Base-by-base conservation (phyloP, 2,113 vertebrate species). In the Channa argus region DNA sequence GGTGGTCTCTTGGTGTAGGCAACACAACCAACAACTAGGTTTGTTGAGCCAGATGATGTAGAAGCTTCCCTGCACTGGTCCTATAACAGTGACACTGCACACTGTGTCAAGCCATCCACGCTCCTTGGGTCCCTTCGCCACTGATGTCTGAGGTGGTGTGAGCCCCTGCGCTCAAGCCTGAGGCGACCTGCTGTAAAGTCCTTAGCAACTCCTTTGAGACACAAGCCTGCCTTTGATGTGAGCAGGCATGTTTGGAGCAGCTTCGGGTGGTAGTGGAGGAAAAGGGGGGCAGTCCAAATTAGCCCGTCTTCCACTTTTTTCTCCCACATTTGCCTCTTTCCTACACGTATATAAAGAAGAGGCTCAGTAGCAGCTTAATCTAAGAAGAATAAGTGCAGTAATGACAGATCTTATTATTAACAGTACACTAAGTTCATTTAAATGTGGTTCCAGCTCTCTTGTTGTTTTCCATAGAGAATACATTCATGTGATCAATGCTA, bases 121-220 rank as follows among this genome's bases (percentile, higher is more conserved):
- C 70, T 85, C 70, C 80, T 51, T 51, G 0, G 79, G 74, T 77
- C 73, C 87, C 85, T 86, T 83, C 63, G 79, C 71, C 66, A 43
- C 79, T 61, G 66, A 75, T 74, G 86, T 89, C 80, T 75, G 79
- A 79, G 88, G 84, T 82, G 80, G 82, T 71, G 78, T 41, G 51
- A 68, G 89, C 69, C 72, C 80, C 83, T 49, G 58, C 12, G 50
- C 74, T 84, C 77, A 62, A 74, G 87, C 92, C 87, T 62, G 72
- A 91, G 92, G 93, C 92, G 12, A 82, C 80, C 83, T 70, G 67
- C 83, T 90, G 91, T 90, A 86, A 92, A 91, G 91, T 91, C 90
- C 90, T 92, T n/a, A 66, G 88, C 84, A 75, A 83, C 91, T 94
- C 89, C 93, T 92, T 88, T 80, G 93, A 93, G 93, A 93, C 81